Evolutionary conservation across 2,888 invertebrate species (phyloP).

Genomic region (Eurois occulta): DNA sequence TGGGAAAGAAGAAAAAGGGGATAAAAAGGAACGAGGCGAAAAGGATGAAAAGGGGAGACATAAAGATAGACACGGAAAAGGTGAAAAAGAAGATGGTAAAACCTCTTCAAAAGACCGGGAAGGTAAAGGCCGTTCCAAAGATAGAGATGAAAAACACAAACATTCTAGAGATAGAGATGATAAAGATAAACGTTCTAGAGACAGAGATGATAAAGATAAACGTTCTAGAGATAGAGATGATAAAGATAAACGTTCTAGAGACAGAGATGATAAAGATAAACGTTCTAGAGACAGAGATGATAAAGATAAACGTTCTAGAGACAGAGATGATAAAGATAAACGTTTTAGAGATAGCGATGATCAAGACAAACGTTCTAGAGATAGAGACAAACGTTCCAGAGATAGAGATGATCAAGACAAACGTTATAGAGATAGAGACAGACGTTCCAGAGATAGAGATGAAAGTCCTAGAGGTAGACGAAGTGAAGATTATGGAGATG

Average conservation of each 20-base stretch:
- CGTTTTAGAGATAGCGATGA: no score
- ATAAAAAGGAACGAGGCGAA: not conserved
- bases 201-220: no score
- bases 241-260: no score
- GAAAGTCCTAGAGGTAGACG: no score
- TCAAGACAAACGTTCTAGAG: no score
- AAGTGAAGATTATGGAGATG: not conserved
- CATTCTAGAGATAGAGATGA: not conserved
- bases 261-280: no score
- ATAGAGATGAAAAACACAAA: not conserved
- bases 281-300: no score
- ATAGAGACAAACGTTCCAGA: not conserved
- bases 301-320: not conserved
- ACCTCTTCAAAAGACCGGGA: not conserved
- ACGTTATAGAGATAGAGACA: not conserved
- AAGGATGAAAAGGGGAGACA: not conserved
- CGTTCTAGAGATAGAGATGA: no score
- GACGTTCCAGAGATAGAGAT: not conserved
- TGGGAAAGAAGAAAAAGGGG: not conserved
- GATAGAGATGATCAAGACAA: not conserved
- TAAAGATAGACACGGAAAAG: not conserved
- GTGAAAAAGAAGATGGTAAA: not conserved
- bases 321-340: not conserved
- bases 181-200: no score
- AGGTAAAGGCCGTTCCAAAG: not conserved